Conservation (phyloP, 2,113 vertebrate genomes). For the Hypocryptadius cinnamomeus region DNA sequence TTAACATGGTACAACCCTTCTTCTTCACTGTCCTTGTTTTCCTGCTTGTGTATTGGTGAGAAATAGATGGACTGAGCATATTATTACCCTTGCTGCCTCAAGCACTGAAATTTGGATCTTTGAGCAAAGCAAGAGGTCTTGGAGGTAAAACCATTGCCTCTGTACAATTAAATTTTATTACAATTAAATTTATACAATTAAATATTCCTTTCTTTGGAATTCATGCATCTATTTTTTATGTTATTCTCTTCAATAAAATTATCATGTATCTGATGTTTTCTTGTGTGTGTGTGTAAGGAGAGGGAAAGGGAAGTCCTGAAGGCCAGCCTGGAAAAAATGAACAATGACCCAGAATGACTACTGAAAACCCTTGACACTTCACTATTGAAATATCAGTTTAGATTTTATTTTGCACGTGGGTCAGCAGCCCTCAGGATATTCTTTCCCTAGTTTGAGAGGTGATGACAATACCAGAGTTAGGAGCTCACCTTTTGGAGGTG, state of each 20-base stretch:
- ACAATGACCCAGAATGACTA: background rate
- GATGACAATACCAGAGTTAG: background rate
- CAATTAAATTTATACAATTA: no score
- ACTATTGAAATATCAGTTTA: background rate
- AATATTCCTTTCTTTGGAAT: background rate
- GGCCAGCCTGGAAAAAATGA: background rate
- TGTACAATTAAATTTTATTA: background rate
- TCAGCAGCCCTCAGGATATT: background rate
- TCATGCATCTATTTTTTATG: background rate
- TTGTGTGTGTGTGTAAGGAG: fast-evolving
- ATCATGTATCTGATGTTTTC: background rate
- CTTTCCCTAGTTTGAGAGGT: background rate
- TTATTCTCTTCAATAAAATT: background rate
- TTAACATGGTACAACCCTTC: background rate
- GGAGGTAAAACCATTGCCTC: background rate
- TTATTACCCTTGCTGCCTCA: background rate
- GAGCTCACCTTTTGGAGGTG: background rate
- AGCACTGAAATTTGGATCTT: background rate
- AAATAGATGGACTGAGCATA: background rate
- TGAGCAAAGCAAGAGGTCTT: background rate
- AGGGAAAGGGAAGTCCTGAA: background rate
- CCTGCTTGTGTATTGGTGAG: background rate
- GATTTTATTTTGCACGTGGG: fast-evolving
- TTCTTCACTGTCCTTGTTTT: background rate
- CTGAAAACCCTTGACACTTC: background rate